Percentiles rank a stretch among this genome's conserved stretches.
Evolutionary conservation across 2,797 vertebrate species (phyloP).

Genomic region (Otus scops): DNA sequence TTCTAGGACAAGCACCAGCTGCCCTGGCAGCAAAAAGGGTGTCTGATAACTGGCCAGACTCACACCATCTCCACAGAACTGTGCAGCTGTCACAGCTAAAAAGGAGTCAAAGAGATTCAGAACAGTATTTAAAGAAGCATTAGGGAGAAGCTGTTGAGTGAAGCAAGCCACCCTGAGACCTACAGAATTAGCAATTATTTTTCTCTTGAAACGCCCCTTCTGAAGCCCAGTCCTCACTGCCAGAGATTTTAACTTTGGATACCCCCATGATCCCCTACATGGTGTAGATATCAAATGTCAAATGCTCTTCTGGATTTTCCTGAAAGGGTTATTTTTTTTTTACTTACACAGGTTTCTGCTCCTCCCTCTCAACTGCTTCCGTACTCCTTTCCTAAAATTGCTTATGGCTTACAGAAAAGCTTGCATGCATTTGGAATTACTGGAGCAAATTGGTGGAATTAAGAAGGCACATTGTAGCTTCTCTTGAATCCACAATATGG

Average conservation of each 20-base stretch:
- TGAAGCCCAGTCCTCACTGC: background rate
- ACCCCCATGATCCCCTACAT: background rate
- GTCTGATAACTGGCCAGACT: background rate
- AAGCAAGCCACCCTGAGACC: background rate
- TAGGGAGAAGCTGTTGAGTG: background rate
- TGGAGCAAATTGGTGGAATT: background rate
- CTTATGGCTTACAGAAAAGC: background rate
- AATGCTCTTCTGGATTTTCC: background rate
- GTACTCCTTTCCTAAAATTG: background rate
- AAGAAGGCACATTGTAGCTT: background rate
- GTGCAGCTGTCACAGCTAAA: background rate
- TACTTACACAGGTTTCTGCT: background rate
- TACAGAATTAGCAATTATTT: background rate
- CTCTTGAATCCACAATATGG: background rate
- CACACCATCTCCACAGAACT: too few species aligned
- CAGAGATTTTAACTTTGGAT: background rate
- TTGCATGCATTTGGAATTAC: background rate
- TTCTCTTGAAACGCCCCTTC: background rate
- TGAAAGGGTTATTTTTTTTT: background rate
- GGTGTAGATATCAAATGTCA: background rate
- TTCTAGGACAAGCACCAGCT: background rate
- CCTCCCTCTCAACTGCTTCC: background rate
- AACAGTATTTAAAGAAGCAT: background rate
- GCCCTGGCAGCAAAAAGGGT: background rate
- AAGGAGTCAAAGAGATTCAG: background rate